Conservation (phyloP, 2,888 invertebrate genomes). For the Cremastobaeus sp. region DNA sequence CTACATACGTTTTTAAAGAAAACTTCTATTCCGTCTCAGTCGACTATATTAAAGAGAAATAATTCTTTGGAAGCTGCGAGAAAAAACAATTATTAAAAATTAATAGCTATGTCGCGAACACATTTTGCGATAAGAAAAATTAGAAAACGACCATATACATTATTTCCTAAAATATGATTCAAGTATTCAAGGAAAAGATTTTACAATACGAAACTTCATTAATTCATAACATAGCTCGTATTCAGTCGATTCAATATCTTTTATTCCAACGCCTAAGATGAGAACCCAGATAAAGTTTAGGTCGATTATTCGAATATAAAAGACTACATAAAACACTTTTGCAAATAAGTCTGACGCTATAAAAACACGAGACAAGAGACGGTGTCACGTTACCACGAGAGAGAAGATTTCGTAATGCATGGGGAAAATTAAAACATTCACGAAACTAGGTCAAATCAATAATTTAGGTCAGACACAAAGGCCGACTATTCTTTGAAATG, state of each 20-base stretch:
- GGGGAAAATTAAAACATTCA: background rate
- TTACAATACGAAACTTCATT: conserved; percentile 25
- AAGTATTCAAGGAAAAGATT: too few relatives aligned
- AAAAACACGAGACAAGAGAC: too few relatives aligned
- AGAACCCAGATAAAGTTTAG: conserved; percentile 1
- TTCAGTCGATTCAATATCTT: conserved; percentile 8
- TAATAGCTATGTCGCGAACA: too few relatives aligned
- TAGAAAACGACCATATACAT: background rate
- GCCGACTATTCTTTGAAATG: conserved; percentile 13
- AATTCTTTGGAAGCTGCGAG: background rate
- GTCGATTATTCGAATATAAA: conserved; percentile 6
- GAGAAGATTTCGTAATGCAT: background rate
- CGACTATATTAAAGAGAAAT: conserved; percentile 10
- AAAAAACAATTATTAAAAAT: conserved; percentile 11
- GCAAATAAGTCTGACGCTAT: background rate
- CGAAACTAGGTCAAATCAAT: conserved; percentile 33
- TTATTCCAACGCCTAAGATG: background rate
- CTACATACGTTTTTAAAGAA: background rate
- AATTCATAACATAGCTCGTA: conserved; percentile 22
- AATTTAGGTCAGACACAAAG: conserved; percentile 40
- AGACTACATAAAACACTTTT: background rate
- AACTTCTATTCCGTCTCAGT: background rate
- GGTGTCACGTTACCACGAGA: background rate
- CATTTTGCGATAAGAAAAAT: too few relatives aligned
- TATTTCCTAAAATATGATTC: background rate